Percentiles rank a stretch among this genome's conserved stretches.
Evolutionary conservation across 2,113 vertebrate genomes (phyloP).

Genomic region (Cynocephalus volans): DNA sequence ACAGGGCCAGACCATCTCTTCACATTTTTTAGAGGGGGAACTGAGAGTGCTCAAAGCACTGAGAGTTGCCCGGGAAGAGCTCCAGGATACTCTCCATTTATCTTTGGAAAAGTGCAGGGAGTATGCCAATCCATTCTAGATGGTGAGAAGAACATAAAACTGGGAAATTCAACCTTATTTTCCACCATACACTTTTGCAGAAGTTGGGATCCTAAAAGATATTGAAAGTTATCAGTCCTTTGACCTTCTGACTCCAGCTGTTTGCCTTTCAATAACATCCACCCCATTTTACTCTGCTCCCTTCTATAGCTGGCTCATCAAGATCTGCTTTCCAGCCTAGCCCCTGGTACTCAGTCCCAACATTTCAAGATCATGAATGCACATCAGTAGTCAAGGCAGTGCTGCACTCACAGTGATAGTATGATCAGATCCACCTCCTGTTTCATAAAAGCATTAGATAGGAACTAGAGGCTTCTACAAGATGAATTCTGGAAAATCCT

Average conservation of each 20-base stretch:
- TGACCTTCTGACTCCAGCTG: not conserved
- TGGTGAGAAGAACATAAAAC: not conserved
- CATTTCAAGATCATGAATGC: not conserved
- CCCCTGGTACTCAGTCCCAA: not conserved
- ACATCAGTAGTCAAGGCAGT: not conserved
- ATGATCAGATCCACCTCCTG: not conserved
- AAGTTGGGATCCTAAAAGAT: constrained; percentile 3
- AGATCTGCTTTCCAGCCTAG: constrained; percentile 35
- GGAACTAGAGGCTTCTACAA: not conserved
- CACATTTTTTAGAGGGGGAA: not conserved
- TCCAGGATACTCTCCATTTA: not conserved
- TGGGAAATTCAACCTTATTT: not conserved
- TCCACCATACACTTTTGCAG: not conserved
- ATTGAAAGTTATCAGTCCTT: not conserved
- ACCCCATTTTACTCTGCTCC: not conserved
- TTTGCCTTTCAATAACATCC: not conserved
- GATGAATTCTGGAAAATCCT: constrained; percentile 9
- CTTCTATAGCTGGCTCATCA: constrained; percentile 5
- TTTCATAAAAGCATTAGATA: constrained; percentile 3
- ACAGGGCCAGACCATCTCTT: not conserved
- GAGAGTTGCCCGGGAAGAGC: not conserved
- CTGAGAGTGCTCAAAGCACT: not conserved
- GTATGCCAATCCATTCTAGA: not conserved
- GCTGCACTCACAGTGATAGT: not conserved
- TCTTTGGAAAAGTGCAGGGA: not conserved